Evolutionary conservation across 2,113 vertebrate species (phyloP).

Genomic region (Pseudois nayaur): DNA sequence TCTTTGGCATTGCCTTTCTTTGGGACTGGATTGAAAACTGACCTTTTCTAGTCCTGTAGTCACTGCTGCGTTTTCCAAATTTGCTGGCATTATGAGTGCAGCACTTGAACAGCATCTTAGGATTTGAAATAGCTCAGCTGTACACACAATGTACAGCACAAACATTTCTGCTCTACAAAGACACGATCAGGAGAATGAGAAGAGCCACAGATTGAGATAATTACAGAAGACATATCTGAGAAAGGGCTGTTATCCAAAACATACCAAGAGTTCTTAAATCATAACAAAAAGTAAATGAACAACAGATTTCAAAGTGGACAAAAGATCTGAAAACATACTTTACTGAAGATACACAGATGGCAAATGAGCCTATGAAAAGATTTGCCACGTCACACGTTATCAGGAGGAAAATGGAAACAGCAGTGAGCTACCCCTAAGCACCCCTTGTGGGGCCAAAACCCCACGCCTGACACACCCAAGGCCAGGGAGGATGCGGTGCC

Average conservation of each 20-base stretch:
- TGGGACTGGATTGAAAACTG: background rate
- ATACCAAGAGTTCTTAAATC: background rate
- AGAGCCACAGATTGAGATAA: background rate
- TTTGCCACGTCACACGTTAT: accelerated
- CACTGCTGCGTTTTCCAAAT: background rate
- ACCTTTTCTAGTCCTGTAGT: background rate
- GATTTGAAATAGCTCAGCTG: background rate
- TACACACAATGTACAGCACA: background rate
- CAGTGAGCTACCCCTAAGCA: accelerated
- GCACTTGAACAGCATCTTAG: background rate
- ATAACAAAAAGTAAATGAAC: background rate
- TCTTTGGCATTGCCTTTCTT: background rate
- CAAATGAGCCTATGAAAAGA: background rate
- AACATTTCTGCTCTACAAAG: background rate
- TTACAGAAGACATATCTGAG: background rate
- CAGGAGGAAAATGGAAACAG: background rate
- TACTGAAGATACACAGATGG: background rate
- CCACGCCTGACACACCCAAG: background rate
- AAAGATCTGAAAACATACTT: background rate
- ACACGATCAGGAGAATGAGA: background rate
- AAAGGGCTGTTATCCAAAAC: background rate
- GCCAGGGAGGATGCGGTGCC: accelerated
- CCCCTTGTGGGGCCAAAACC: accelerated
- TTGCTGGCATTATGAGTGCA: background rate
- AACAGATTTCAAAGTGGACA: background rate